Conservation (phyloP, 53 echinoderm and acorn worm species). For the Astropecten irregularis region DNA sequence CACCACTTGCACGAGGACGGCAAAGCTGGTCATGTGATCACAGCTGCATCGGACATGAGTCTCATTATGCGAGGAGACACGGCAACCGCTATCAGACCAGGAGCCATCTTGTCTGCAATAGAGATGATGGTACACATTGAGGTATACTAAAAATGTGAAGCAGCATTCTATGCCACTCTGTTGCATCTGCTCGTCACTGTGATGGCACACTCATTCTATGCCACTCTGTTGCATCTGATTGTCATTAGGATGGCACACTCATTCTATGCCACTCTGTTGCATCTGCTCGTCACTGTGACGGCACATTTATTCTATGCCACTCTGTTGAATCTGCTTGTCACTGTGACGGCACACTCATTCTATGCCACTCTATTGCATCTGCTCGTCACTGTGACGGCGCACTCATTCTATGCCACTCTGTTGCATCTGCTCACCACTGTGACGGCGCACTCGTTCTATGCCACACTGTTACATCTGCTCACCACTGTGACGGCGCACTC, state of each 20-base stretch:
- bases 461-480: no score
- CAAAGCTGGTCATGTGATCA: slow-evolving; percentile 37
- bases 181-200: no score
- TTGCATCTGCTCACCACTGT: no score
- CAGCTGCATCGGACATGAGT: slow-evolving; percentile 2
- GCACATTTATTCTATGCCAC: no score
- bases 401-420: neutral
- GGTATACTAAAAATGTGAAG: no score
- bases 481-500: no score
- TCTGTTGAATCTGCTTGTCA: neutral
- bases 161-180: no score
- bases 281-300: neutral
- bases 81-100: slow-evolving; percentile 10
- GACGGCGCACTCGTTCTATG: no score
- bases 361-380: neutral
- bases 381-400: neutral
- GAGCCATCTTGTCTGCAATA: no score
- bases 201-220: neutral
- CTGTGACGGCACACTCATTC: neutral
- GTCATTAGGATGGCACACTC: slow-evolving; percentile 10
- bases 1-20: slow-evolving; percentile 5
- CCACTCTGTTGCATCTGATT: neutral
- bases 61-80: neutral
- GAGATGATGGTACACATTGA: no score
- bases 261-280: neutral